Base-by-base conservation (phyloP, 2,113 vertebrate genomes). In the Ophthalmotilapia sp. region DNA sequence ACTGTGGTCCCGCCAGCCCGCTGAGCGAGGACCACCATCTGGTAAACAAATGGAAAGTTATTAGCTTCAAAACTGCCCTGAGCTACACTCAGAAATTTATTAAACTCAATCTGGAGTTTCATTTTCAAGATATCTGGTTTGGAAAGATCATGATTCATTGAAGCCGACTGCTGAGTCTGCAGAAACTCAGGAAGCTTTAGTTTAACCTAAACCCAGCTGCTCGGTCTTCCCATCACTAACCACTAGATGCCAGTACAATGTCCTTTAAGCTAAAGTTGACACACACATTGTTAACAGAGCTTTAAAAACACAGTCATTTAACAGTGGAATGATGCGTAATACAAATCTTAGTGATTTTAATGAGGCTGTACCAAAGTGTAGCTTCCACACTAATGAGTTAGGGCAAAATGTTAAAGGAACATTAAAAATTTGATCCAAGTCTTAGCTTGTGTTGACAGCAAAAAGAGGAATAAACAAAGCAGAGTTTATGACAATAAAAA, bases 21-120 rank as follows among this genome's bases (percentile, higher is more conserved):
- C 98, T 58, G 98, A 98, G 65, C 98, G 97, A 60, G 98, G 97
- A 53, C 96, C 96, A 26, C 96, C 97, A 75, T 98, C 97, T 98
- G 88, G 45, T 19, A 81, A 13, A 79, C 31, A 33, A 15, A 51
- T 11, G 4, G 15, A 23, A 17, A 6, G 4, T 6, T 15, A 26
- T 83, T 45, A 84, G 51, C 68, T 21, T 23, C 3, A 31, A 33
- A 82, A 31, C 3, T 26, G 14, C 4, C 5, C 17, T 14, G 36
- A 80, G 19, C 36, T 9, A 45, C 2, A 55, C 10, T 55, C 33
- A 54, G 10, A 45, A 47, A 75, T 17, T 1, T 73, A 75, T 17
- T 26, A 3, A 26, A 29, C 26, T 77, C 15, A 49, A 7, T 77
- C 10, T 31, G 70, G 26, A 49, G 26, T 77, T 77, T 51, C 26